Conservation (phyloP, 2,888 invertebrate genomes). For the Nomada fucata region DNA sequence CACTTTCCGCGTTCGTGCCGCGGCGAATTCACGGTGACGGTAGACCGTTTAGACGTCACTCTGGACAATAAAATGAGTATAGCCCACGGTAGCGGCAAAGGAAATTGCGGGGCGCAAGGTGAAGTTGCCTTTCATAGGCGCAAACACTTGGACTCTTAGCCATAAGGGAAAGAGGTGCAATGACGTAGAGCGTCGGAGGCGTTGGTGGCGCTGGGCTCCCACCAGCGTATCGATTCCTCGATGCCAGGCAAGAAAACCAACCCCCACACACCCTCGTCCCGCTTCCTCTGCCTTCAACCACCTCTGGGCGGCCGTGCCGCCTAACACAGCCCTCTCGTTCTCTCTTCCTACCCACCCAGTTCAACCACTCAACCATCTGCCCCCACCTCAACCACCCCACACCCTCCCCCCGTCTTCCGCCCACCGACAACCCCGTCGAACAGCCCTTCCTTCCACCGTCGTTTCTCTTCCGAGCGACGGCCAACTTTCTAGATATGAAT, state of each 20-base stretch:
- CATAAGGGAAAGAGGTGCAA: slow-evolving; percentile 72
- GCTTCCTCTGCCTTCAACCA: slow-evolving; percentile 71
- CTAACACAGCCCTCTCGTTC: slow-evolving; percentile 68
- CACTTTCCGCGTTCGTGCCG: no score
- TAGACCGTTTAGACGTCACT: no score
- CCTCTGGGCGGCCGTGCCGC: slow-evolving; percentile 66
- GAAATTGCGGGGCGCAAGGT: slow-evolving; percentile 28
- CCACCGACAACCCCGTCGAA: slow-evolving; percentile 60
- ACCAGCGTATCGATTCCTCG: slow-evolving; percentile 83
- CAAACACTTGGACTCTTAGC: slow-evolving; percentile 39
- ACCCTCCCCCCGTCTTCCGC: slow-evolving; percentile 47
- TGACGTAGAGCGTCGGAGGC: slow-evolving; percentile 82
- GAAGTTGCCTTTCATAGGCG: slow-evolving; percentile 50
- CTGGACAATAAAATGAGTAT: no score
- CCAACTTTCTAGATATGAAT: slow-evolving; percentile 83
- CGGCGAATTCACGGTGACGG: no score
- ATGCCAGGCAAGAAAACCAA: slow-evolving; percentile 78
- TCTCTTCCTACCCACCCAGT: slow-evolving; percentile 65
- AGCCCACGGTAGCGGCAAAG: no score
- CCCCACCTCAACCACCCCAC: slow-evolving; percentile 27
- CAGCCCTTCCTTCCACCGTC: slow-evolving; percentile 56
- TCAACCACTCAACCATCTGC: slow-evolving; percentile 63
- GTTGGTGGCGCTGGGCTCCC: slow-evolving; percentile 82
- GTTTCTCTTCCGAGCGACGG: slow-evolving; percentile 66
- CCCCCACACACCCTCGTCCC: slow-evolving; percentile 71